These are phyloP conservation scores for Pharmacophagus antenor DNA, from an alignment of 2,888 invertebrate genomes.

Conservation along the genomic window DNA sequence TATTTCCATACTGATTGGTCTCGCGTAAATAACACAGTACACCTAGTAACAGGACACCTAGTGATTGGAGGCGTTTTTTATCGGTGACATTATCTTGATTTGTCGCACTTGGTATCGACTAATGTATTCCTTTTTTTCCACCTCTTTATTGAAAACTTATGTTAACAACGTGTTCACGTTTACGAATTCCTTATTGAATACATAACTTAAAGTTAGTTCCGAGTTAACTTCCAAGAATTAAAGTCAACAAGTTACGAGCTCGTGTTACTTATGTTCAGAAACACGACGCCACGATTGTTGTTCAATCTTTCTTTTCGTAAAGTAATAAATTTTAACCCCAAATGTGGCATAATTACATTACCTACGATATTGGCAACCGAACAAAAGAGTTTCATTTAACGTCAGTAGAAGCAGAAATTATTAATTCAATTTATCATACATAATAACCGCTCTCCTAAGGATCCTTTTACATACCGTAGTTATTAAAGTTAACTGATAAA, in stretches of 20 bases:
- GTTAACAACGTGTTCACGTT: constrained; percentile 17
- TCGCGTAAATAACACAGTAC: constrained; percentile 64
- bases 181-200: constrained; percentile 38
- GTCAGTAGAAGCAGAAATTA: constrained; percentile 39
- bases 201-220: constrained; percentile 13
- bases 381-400: constrained; percentile 32
- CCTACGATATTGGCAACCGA: constrained; percentile 15
- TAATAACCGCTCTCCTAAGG: constrained; percentile 39
- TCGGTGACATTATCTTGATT: constrained; percentile 67
- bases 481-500: constrained; percentile 49
- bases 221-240: constrained; percentile 12
- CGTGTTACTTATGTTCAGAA: constrained; percentile 12
- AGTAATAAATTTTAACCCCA: constrained; percentile 12
- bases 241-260: constrained; percentile 12
- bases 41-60: constrained; percentile 59
- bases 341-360: constrained; percentile 20
- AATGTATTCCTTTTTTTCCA: constrained; percentile 50
- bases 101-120: constrained; percentile 48
- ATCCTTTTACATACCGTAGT: constrained; percentile 44
- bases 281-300: not conserved
- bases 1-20: constrained; percentile 78
- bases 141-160: constrained; percentile 46
- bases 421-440: constrained; percentile 42
- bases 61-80: constrained; percentile 63
- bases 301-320: not conserved